These are phyloP conservation scores for Conus canariensis DNA, from an alignment of 2,888 invertebrate species.

Conservation along the genomic window DNA sequence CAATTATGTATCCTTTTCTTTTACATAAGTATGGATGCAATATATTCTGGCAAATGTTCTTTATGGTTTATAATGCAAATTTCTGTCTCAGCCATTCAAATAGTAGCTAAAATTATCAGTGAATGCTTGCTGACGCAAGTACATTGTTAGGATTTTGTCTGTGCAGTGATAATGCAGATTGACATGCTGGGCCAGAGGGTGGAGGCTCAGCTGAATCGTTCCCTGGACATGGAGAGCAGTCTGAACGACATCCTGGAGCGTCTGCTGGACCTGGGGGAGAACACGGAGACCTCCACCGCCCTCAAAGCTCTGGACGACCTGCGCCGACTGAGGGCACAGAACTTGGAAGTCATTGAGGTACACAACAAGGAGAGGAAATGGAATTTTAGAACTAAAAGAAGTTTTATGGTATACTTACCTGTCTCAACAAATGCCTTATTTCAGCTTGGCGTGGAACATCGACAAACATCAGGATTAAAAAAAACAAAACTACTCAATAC, in stretches of 20 bases:
- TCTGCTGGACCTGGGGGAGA: constrained; percentile 69
- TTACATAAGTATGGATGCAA: too few relatives aligned
- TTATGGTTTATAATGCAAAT: too few relatives aligned
- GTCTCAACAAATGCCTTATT: too few relatives aligned
- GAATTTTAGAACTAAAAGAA: too few relatives aligned
- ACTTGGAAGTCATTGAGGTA: constrained; percentile 53
- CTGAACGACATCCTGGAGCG: constrained; percentile 77
- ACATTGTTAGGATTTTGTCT: neutral
- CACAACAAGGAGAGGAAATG: neutral
- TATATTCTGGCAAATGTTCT: too few relatives aligned
- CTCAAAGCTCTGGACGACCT: constrained; percentile 61
- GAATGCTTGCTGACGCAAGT: too few relatives aligned
- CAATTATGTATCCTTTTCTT: neutral
- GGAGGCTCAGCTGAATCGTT: constrained; percentile 60
- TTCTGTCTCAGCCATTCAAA: too few relatives aligned
- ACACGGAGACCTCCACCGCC: constrained; percentile 57
- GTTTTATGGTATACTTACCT: neutral
- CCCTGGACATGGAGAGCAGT: constrained; percentile 49
- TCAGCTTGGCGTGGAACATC: too few relatives aligned
- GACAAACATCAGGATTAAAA: too few relatives aligned
- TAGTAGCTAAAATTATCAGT: too few relatives aligned
- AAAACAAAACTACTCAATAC: too few relatives aligned
- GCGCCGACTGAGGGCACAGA: constrained; percentile 53
- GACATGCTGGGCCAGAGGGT: constrained; percentile 80
- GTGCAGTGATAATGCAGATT: constrained; percentile 33